These are phyloP conservation scores for Oncorhynchus mykiss DNA, from an alignment of 2,113 vertebrate species.

Conservation along the genomic window DNA sequence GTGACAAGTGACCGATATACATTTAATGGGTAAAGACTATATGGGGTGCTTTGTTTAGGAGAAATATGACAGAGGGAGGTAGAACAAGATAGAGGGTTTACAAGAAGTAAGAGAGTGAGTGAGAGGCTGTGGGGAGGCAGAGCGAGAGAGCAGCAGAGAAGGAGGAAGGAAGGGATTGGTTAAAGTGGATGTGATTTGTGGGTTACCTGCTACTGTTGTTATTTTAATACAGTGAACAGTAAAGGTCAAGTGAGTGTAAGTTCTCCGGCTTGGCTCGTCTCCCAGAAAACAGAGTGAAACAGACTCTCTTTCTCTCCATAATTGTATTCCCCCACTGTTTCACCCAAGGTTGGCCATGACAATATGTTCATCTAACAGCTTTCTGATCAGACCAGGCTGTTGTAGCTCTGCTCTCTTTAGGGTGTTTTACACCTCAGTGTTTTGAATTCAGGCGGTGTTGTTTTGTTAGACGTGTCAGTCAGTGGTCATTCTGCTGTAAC, in stretches of 20 bases:
- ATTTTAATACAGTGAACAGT: not conserved
- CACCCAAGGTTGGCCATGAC: not conserved
- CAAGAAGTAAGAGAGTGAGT: not conserved
- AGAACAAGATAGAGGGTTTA: not conserved
- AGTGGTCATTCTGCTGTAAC: not conserved
- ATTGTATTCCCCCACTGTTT: not conserved
- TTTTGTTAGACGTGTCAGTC: not conserved
- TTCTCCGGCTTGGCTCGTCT: slow-evolving; percentile 26
- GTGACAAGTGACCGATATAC: not conserved
- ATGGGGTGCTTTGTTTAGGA: not conserved
- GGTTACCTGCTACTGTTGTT: slow-evolving; percentile 7
- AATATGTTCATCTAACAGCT: not conserved
- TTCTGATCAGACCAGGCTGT: not conserved
- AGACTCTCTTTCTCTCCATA: slow-evolving; percentile 2
- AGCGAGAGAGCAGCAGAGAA: not conserved
- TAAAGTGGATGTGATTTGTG: slow-evolving; percentile 9
- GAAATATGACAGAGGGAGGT: not conserved
- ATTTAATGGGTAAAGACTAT: not conserved
- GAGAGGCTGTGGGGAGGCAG: not conserved
- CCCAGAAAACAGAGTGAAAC: slow-evolving; percentile 17
- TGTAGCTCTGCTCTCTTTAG: not conserved
- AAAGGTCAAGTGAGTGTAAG: slow-evolving; percentile 7
- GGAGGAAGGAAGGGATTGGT: not conserved
- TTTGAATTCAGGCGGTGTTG: not conserved
- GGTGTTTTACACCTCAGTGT: not conserved